Evolutionary conservation across 2,113 vertebrate species (phyloP), one percentile per base, ranked within the genome.

Genomic region (Muscicapa adusta): DNA sequence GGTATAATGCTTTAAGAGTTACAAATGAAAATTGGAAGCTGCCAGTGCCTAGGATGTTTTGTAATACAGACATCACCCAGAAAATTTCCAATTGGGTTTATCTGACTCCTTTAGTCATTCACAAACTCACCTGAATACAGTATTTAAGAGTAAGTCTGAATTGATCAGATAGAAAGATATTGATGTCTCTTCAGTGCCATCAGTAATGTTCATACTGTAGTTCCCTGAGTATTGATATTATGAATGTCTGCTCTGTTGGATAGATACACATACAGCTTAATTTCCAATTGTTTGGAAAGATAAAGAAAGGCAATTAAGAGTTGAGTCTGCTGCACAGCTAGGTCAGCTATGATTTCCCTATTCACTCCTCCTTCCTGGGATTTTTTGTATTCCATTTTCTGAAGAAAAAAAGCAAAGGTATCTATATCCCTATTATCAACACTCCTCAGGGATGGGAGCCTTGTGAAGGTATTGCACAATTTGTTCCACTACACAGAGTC

Each of bases 401-500:
- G 78, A 76, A 79, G 47, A 45, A n/a, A n/a, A 95, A 97, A 94
- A 91, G 23, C 82, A 88, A 88, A 73, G 23, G 54, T 79, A 28
- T 45, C 11, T 89, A 83, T 66, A 66, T 95, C 36, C 38, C 62
- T 76, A 36, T 95, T 94, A 79, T 88, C 74, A 38, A 16, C 1
- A 19, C 36, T 96, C 38, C 90, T 88, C 54, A 22, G 74, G 72
- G 67, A 92, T 1, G 40, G 71, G 58, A 93, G 76, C 29, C 77
- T 57, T 71, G 40, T 74, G 67, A 79, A 87, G 26, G 45, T 63
- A 72, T 91, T 92, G 53, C 38, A 88, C 53, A 88, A 91, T 96
- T 94, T 94, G 85, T 96, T 96, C 74, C 74, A 94, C 70, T 65
- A 24, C 82, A 85, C 43, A 79, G 50, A 68, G 31, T 19, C 62